Conservation (phyloP, 2,113 vertebrate genomes). For the Otolemur garnettii region DNA sequence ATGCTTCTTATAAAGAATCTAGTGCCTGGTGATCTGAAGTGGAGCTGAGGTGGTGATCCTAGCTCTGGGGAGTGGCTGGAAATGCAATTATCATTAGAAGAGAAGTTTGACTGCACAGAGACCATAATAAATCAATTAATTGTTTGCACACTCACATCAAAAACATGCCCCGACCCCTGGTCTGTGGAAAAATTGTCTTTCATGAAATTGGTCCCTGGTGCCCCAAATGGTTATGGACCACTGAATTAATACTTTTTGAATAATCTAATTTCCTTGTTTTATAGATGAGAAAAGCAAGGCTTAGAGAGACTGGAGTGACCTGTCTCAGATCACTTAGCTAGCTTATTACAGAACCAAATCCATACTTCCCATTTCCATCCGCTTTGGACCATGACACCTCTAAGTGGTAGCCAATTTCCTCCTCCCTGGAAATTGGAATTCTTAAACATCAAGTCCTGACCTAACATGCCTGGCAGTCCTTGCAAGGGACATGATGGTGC, state of each 20-base stretch:
- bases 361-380: background rate
- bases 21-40: too few relatives aligned
- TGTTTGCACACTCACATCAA: too few relatives aligned
- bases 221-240: too few relatives aligned
- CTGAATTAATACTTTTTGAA: background rate
- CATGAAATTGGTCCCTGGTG: too few relatives aligned
- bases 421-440: background rate
- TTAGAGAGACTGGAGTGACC: background rate
- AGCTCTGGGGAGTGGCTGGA: too few relatives aligned
- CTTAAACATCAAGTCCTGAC: background rate
- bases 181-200: too few relatives aligned
- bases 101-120: too few relatives aligned
- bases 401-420: background rate
- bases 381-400: background rate
- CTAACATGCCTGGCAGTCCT: background rate
- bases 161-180: too few relatives aligned
- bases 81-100: too few relatives aligned
- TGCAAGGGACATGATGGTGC: background rate
- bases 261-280: background rate
- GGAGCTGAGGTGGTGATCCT: too few relatives aligned
- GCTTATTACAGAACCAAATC: background rate
- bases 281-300: background rate
- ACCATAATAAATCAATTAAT: too few relatives aligned
- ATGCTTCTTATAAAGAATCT: too few relatives aligned
- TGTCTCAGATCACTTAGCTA: background rate